Conservation (phyloP, 2,113 vertebrate genomes). For the Pheucticus melanocephalus region DNA sequence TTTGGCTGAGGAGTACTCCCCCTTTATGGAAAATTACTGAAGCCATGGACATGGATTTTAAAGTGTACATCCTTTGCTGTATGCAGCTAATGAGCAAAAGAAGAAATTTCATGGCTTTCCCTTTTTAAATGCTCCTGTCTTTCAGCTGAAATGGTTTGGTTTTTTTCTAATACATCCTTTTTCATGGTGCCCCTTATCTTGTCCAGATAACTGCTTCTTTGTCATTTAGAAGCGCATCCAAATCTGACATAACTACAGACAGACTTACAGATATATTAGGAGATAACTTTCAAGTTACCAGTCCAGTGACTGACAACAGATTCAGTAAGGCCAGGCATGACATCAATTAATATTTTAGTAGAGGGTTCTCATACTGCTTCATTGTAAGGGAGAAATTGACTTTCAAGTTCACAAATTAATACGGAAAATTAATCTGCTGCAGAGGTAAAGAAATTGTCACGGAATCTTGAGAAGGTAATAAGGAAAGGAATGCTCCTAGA, state of each 20-base stretch:
- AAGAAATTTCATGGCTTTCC: not conserved
- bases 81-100: not conserved
- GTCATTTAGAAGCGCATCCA: not conserved
- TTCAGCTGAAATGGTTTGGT: not conserved
- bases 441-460: not conserved
- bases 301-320: not conserved
- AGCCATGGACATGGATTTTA: not conserved
- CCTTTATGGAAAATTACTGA: not conserved
- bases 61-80: not conserved
- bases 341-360: not conserved
- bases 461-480: not conserved
- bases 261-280: not conserved
- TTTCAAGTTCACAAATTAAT: not conserved
- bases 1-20: not conserved
- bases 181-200: not conserved
- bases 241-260: not conserved
- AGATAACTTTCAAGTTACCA: not conserved
- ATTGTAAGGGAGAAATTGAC: not conserved
- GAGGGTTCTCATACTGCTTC: not conserved
- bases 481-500: not conserved
- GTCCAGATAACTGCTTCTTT: not conserved
- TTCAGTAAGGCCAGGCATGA: not conserved
- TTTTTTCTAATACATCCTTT: not conserved
- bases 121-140: not conserved
- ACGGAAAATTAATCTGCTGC: not conserved